A percentile compares a stretch with the other conserved stretches of the same genome.
Conservation (phyloP, 30 jellyfish, hydroid and myxozoan genomes). For the Turritopsis dohrnii region DNA sequence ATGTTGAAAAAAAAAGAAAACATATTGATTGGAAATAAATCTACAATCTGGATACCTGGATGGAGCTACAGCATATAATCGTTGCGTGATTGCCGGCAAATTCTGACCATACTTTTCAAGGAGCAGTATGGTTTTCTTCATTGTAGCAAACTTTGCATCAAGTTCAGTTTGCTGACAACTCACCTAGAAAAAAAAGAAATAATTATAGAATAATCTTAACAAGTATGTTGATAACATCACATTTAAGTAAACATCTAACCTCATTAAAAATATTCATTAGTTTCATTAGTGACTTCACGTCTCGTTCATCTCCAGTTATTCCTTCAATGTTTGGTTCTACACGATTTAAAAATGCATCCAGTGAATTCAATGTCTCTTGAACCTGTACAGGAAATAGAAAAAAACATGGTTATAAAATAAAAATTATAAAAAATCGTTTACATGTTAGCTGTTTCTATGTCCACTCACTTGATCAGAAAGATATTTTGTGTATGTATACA, state of each 20-base stretch:
- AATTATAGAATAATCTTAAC: neutral
- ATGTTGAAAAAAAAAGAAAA: neutral
- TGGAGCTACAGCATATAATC: constrained; percentile 69
- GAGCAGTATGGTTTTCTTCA: constrained; percentile 48
- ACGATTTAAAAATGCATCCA: constrained; percentile 63
- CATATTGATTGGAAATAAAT: neutral
- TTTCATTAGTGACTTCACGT: constrained; percentile 55
- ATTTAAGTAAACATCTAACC: constrained; percentile 20
- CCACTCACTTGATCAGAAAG: constrained; percentile 63
- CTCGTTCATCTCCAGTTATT: constrained; percentile 74
- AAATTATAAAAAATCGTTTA: too few relatives aligned
- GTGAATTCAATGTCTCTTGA: constrained; percentile 45
- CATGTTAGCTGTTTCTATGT: neutral
- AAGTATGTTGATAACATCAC: neutral
- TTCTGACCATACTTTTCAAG: constrained; percentile 65
- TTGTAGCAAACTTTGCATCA: constrained; percentile 54
- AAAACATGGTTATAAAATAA: neutral
- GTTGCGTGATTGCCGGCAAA: constrained; percentile 61
- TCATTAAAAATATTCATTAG: constrained; percentile 67
- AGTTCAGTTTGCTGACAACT: constrained; percentile 68
- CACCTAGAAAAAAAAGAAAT: constrained; percentile 31
- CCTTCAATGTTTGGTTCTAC: constrained; percentile 74
- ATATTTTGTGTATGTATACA: constrained; percentile 64
- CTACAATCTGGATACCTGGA: constrained; percentile 30
- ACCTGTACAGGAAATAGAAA: constrained; percentile 23